Base-by-base conservation (phyloP, 2,113 vertebrate genomes). In the Leiothrix lutea region DNA sequence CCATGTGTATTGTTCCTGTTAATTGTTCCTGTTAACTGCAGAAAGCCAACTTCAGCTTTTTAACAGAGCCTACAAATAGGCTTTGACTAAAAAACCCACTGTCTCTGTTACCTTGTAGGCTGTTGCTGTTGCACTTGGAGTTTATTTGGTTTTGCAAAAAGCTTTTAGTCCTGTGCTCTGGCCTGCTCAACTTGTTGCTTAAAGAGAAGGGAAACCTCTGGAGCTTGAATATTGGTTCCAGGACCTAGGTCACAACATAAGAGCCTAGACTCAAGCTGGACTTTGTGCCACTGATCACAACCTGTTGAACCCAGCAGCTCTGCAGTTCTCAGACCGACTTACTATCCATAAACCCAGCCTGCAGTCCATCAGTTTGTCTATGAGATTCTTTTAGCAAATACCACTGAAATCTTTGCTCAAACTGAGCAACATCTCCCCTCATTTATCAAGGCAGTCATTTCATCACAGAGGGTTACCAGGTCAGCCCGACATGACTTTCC, bases 321-420 rank as follows among this genome's bases (percentile, higher is more conserved):
- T 12, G 9, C 6, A 21, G 45, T 38, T 65, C 23, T 66, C 70
- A 51, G 4, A 14, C 56, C 0, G 0, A 40, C n/a, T 70, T 9
- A 5, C 26, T 53, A 44, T n/a, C 44, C 26, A 3, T 24, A 50
- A 29, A 40, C 24, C 15, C 12, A 33, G 25, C 29, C 38, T 53
- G 12, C 28, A 79, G 14, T 75, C 47, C 29, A 42, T 36, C 29
- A 20, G 5, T 73, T 87, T 61, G 24, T 38, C 67, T 45, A 2
- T 6, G 8, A 84, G n/a, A 38, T 16, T 77, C 44, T 58, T 86
- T 42, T 0, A 61, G 28, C n/a, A 61, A 73, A 61, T 5, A 5
- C 17, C 36, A 50, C 5, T 40, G 36, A 84, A 65, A 65, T 29
- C 24, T 25, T 29, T 84, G 29, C 10, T 36, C 48, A 62, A 53